Evolutionary conservation across 2,888 invertebrate genomes (phyloP), one percentile per base, ranked within the genome.

Genomic region (Salticus scenicus): DNA sequence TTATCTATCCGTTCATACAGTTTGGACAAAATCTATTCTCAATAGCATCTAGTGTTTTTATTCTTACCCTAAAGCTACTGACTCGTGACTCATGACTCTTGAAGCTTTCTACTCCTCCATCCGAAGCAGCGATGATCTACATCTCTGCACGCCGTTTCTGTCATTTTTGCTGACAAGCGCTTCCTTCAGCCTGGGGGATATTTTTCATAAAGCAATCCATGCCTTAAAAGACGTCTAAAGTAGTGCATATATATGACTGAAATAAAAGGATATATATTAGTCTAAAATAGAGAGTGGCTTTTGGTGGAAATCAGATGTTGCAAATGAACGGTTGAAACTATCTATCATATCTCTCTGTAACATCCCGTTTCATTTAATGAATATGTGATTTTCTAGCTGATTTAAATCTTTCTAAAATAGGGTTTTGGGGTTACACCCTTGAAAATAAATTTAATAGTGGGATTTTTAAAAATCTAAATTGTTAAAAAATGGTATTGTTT

Each of bases 171-270:
- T 57, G 57, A 57, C 57, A 57, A 24, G 57, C 57, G 24, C 57
- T 57, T 24, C 57, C 24, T 24, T 7, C 57, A 24, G 57, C 57
- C 24, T 2, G 47, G 47, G 4, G 57, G 57, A 57, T 24, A 57
- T 57, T 57, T 57, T 57, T 57, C 57, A 57, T 57, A 57, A 57
- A 57, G 57, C 57, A 57, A 57, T 24, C 57, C 57, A 57, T 57
- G 57, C 57, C 57, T 57, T 57, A 24, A 57, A 57, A 57, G 57
- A 57, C 57, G 24, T n/a, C 57, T 24, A 24, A 57, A 57, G 57
- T 24, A 57, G 57, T 47, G 47, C 57, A 24, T 57, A 57, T 57
- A 57, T 57, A 57, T 57, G 57, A 17, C 24, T 24, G 20, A 57
- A 57, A 57, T 57, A 57, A 24, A 2, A 24, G 20, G 20, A 57